Evolutionary conservation across 2,888 invertebrate species (phyloP), one percentile per base, ranked within the genome.

Genomic region (Cheilosia grossa): DNA sequence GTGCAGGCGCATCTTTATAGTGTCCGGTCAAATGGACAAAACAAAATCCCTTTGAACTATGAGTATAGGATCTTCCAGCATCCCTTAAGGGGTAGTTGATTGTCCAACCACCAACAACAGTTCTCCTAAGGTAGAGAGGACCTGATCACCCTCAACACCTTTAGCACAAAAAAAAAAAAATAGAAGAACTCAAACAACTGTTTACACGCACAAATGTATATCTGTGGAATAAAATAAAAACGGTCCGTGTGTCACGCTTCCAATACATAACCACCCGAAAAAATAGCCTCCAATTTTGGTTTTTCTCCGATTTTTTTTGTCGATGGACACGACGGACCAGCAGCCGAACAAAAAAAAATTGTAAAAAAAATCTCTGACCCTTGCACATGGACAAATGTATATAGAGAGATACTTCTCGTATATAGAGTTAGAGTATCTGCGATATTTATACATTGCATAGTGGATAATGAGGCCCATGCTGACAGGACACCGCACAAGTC

Each of bases 1-100:
- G 54, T 42, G 49, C 21, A 44, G 67, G 33, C 37, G 63, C 27
- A 53, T 67, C 61, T 67, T 54, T 40, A n/a, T n/a, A 51, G 56
- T 74, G 73, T 69, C 74, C 72, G 70, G 69, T 82, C 70, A 82
- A 72, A 85, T 80, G 61, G 61, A 80, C 80, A 83, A 59, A 74
- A 67, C 63, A 54, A 19, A 44, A 19, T 42, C 47, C 54, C 47
- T 59, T 66, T 59, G 6, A 47, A 40, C 13, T 13, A 40, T 13
- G 30, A 63, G 40, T 27, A 13, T 37, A 49, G 51, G 42, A 37
- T 72, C 47, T 63, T 19, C 56, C 0, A 54, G 54, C 53, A 37
- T 5, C 44, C 44, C 27, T 53, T 33, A 17, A 75, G 27, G 17
- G 15, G 15, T 40, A 19, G 17, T 37, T 10, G 37, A 21, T 42